phyloP scores from a whole-genome alignment of 2,113 vertebrate species.

The Larimichthys polyactis region DNA sequence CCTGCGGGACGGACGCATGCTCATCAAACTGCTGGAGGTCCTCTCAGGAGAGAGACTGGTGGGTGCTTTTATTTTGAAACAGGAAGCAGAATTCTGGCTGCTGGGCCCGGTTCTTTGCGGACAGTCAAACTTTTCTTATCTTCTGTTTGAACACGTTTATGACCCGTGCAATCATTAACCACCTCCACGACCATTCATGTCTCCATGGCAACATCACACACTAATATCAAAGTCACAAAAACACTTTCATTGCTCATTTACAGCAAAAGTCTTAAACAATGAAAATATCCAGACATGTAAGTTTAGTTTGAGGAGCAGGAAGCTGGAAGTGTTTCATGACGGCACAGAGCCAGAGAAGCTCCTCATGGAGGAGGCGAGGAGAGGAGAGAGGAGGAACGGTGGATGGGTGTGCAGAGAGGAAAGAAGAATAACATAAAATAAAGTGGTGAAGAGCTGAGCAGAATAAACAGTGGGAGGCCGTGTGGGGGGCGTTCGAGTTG shows the following conservation, averaged over 20 bases:
- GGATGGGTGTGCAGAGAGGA: background rate
- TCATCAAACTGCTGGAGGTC: slow-evolving; percentile 89
- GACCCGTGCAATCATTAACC: background rate
- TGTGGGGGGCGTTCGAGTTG: background rate
- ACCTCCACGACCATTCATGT: background rate
- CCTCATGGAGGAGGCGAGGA: background rate
- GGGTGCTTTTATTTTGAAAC: slow-evolving; percentile 35
- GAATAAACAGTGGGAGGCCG: background rate
- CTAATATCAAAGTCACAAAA: too few relatives aligned
- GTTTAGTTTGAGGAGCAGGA: too few relatives aligned
- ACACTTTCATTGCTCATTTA: too few relatives aligned
- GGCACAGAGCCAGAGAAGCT: background rate
- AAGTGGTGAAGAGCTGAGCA: slow-evolving; percentile 14
- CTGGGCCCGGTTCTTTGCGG: too few relatives aligned
- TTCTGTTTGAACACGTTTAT: slow-evolving; percentile 1
- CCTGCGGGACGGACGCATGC: slow-evolving; percentile 95
- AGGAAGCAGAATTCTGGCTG: background rate
- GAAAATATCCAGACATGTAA: too few relatives aligned
- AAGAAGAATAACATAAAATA: background rate
- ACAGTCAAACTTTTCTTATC: slow-evolving; percentile 12
- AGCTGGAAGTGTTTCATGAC: background rate
- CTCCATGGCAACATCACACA: too few relatives aligned
- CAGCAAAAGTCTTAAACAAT: too few relatives aligned
- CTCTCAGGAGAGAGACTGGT: slow-evolving; percentile 86
- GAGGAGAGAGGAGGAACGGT: background rate